Base-by-base conservation (phyloP, 2,797 vertebrate species). In the Zalophus californianus region DNA sequence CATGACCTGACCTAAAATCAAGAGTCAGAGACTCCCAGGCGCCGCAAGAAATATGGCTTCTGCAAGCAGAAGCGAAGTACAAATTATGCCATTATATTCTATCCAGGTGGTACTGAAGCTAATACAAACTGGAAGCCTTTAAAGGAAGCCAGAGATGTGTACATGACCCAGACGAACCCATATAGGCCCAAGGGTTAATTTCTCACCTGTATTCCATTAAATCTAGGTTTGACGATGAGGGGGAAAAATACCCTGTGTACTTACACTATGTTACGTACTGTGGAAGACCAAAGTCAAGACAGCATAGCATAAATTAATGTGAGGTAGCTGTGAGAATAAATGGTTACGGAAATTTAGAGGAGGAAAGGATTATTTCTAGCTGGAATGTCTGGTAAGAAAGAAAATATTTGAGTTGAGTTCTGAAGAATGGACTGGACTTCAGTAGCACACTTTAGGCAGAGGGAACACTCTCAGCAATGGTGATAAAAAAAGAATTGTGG, bases 391-490 rank as follows among this genome's bases (percentile, higher is more conserved):
- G n/a, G 35, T 20, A 44, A 83, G n/a, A 66, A 91, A 60, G 41
- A 66, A 27, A 94, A 41, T 86, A 79, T 86, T 52, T 64, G 44
- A 70, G 21, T 41, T 79, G 68, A 83, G 1, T 66, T 56, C 83
- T 78, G 78, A 95, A 91, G 87, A 87, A 62, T 60, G 62, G 41
- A 48, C 41, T 83, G 60, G 38, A 94, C 58, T 66, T 97, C 73
- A 70, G 44, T 44, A 91, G 32, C 27, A n/a, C 2, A 38, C 48
- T 86, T 88, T 16, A 60, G 58, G 72, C 38, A 73, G 56, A 84
- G 58, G 15, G 41, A 60, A 94, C 68, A 29, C 12, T 52, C 38
- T 73, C 58, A 87, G 50, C 23, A 48, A 68, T 8, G 6, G 29
- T 41, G 41, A 90, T 35, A 44, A 73, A 77, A 86, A 27, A 72